Conservation (phyloP, 2,888 invertebrate species). For the Timema podura region DNA sequence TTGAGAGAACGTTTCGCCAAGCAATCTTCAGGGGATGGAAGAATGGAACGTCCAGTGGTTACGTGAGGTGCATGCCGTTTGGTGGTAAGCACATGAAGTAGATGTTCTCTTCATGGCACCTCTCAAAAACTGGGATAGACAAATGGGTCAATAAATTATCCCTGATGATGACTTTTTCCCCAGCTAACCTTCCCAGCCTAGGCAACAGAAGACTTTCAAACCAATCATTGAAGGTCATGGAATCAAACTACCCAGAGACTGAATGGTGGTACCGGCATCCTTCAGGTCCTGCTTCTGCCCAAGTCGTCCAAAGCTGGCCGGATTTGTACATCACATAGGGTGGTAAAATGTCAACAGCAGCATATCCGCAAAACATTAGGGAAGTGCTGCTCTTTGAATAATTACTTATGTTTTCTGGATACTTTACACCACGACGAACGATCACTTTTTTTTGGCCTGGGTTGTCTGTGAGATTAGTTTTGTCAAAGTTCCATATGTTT, state of each 20-base stretch:
- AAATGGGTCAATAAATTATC: constrained; percentile 1
- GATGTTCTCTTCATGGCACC: neutral
- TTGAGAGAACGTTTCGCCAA: neutral
- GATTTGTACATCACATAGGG: constrained; percentile 40
- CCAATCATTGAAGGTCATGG: constrained; percentile 36
- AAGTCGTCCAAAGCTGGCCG: constrained; percentile 35
- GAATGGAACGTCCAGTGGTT: constrained; percentile 7
- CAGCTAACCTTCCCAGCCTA: constrained; percentile 26
- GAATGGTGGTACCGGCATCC: constrained; percentile 36
- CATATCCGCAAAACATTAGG: constrained; percentile 40
- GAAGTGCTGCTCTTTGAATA: constrained; percentile 30
- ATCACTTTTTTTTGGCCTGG: constrained; percentile 38
- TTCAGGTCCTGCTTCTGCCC: constrained; percentile 38
- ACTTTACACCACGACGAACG: constrained; percentile 37
- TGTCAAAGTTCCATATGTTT: constrained; percentile 40
- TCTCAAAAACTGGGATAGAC: neutral
- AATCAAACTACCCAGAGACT: constrained; percentile 39
- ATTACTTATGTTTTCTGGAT: constrained; percentile 35
- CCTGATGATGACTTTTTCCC: neutral
- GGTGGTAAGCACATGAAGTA: constrained; percentile 7
- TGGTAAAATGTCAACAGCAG: constrained; percentile 38
- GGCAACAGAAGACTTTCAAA: constrained; percentile 33
- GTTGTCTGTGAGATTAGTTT: constrained; percentile 41
- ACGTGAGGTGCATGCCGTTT: neutral
- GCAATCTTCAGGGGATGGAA: neutral